Evolutionary conservation across 1,140 invertebrate species (phyloP).

Genomic region (Penaeus vannamei): DNA sequence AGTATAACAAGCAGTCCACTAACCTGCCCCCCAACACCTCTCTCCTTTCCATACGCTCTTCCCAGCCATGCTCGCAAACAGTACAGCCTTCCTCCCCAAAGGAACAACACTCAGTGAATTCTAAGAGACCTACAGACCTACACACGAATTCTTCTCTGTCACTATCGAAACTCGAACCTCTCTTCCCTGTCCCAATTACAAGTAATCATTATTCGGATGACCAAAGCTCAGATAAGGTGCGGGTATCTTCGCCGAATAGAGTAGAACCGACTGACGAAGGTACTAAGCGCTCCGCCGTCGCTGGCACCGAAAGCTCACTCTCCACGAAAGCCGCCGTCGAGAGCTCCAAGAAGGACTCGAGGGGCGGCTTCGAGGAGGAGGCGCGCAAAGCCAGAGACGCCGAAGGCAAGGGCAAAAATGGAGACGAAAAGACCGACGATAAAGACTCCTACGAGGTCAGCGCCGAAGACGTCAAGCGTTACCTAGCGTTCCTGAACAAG

Average conservation of each 20-base stretch:
- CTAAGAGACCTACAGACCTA: conserved; percentile 48
- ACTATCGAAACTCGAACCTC: conserved; percentile 48
- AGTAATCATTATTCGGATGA: conserved; percentile 41
- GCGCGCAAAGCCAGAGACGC: not conserved
- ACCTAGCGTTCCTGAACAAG: conserved; percentile 57
- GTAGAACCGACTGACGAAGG: too few relatives aligned
- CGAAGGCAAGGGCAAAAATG: not conserved
- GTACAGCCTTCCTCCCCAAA: conserved; percentile 51
- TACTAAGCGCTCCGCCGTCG: too few relatives aligned
- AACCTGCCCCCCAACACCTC: conserved; percentile 50
- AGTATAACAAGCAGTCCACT: conserved; percentile 61
- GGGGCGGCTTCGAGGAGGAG: too few relatives aligned
- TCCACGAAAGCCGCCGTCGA: too few relatives aligned
- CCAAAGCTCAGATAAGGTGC: conserved; percentile 4
- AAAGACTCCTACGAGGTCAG: conserved; percentile 56
- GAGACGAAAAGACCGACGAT: not conserved
- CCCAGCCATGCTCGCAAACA: conserved; percentile 49
- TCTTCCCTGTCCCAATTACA: conserved; percentile 44
- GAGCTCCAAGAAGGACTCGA: too few relatives aligned
- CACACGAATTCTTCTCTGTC: conserved; percentile 55
- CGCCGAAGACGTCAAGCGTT: conserved; percentile 58
- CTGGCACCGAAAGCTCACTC: too few relatives aligned
- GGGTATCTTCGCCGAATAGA: conserved; percentile 23
- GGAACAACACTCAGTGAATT: conserved; percentile 38
- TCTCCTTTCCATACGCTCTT: conserved; percentile 60